Conservation (phyloP, 2,888 invertebrate species). For the Lymantria monacha region DNA sequence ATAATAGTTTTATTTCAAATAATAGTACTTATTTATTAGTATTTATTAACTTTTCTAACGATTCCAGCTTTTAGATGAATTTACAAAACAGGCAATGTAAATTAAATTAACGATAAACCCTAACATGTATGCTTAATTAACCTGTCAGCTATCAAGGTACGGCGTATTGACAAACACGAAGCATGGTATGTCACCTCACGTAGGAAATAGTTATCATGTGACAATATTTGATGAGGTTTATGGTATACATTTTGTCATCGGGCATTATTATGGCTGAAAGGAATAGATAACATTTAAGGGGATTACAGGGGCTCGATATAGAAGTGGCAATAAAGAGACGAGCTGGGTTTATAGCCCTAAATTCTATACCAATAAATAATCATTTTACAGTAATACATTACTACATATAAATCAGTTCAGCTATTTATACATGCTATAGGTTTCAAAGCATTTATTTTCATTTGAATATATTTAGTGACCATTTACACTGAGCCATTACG, state of each 20-base stretch:
- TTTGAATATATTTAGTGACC: not conserved
- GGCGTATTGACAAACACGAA: constrained; percentile 22
- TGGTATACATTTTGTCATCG: constrained; percentile 36
- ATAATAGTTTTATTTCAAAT: no score
- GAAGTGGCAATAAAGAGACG: constrained; percentile 15
- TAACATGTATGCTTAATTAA: no score
- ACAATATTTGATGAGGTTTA: constrained; percentile 50
- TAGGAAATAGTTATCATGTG: constrained; percentile 38
- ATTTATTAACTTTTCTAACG: no score
- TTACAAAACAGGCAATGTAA: no score
- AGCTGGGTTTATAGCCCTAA: not conserved
- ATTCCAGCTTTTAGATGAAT: no score
- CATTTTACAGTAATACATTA: not conserved
- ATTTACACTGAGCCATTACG: no score
- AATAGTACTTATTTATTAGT: no score
- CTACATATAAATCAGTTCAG: not conserved
- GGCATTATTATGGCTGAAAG: constrained; percentile 36
- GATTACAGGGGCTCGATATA: constrained; percentile 23
- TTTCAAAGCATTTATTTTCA: not conserved
- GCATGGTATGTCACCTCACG: constrained; percentile 23
- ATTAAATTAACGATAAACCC: no score
- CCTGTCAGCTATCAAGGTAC: no score
- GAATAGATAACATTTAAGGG: constrained; percentile 33
- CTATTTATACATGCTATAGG: not conserved
- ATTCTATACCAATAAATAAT: constrained; percentile 2